Conservation (phyloP, 92 coral and sea anemone species). For the Parazoanthus atlanticus region DNA sequence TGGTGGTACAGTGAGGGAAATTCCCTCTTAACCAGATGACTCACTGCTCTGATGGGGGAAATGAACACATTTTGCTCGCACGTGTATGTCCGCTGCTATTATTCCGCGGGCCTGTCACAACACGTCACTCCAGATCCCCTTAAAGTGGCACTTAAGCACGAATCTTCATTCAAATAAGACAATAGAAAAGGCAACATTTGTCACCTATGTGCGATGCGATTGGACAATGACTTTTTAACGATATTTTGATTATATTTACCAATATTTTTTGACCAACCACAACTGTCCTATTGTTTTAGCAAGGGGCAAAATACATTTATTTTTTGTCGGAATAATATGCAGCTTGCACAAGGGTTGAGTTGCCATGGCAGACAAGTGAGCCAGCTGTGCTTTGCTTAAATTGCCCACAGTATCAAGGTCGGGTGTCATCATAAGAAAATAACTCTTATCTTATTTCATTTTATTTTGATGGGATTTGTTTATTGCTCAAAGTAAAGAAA, state of each 20-base stretch:
- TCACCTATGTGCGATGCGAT: slow-evolving; percentile 30
- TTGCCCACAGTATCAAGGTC: slow-evolving; percentile 23
- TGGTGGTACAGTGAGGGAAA: slow-evolving; percentile 38
- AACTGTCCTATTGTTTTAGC: slow-evolving; percentile 7
- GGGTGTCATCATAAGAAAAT: slow-evolving; percentile 23
- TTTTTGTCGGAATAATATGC: slow-evolving; percentile 28
- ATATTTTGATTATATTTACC: slow-evolving; percentile 29
- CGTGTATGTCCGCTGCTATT: slow-evolving; percentile 36
- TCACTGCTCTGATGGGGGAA: background rate
- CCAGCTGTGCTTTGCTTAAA: slow-evolving; percentile 37
- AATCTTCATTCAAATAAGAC: slow-evolving; percentile 9
- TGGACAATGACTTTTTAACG: slow-evolving; percentile 24
- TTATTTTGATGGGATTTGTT: slow-evolving; percentile 11
- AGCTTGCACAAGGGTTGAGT: background rate
- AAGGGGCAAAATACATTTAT: slow-evolving; percentile 28
- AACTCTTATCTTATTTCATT: slow-evolving; percentile 19
- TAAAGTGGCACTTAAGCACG: slow-evolving; percentile 24
- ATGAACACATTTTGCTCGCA: slow-evolving; percentile 24
- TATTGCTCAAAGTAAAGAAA: slow-evolving; percentile 20
- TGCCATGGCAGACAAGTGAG: slow-evolving; percentile 21
- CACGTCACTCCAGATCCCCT: slow-evolving; percentile 22
- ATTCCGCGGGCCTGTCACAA: slow-evolving; percentile 43
- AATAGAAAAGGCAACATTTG: slow-evolving; percentile 23
- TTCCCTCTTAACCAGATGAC: slow-evolving; percentile 39
- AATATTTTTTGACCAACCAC: slow-evolving; percentile 36